Base-by-base conservation (phyloP, 2,113 vertebrate species). In the Chionomys nivalis region DNA sequence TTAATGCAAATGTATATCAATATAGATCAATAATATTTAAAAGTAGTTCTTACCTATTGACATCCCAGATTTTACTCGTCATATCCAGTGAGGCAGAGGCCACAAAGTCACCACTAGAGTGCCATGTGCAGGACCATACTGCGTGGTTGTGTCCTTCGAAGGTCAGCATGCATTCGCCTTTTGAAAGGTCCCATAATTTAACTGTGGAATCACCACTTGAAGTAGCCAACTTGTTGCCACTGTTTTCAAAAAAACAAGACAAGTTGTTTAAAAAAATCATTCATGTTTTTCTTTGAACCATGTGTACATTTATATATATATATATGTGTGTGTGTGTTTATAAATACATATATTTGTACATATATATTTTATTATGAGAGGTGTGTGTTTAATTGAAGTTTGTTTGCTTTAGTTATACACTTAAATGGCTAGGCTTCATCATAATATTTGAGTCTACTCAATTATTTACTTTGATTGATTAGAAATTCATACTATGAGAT, bases 81-180 rank as follows among this genome's bases (percentile, higher is more conserved):
- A 94, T 97, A 72, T 99, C 99, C 70, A 98, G 55, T 3, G 99
- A 99, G 77, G 99, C 99, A 61, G 99, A 99, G 28, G 99, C 99
- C 96, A 99, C 97, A 13, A 99, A 98, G 96, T 99, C 96, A 0
- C 99, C 99, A 0, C 98, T 98, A 0, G 98, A 98, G 93, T 99
- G 99, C 98, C 99, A 99, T 0, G 98, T 98, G 96, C 99, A 99
- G 93, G 96, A 98, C 98, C 98, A 99, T 0, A 98, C 98, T 4
- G 98, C 96, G 0, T 97, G 98, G 13, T 26, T 90, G 61, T 99
- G 99, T 47, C 99, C 99, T 52, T 98, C 96, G 31, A 99, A 98
- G 55, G 98, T 98, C 76, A 99, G 97, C 66, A 98, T 12, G 70
- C 98, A 99, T 1, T 96, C 63, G 0, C 86, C 90, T 97, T 98